Percentiles rank a stretch among this genome's conserved stretches.
These are phyloP conservation scores for Synergus umbraculus DNA, from an alignment of 2,888 invertebrate genomes.

Conservation along the genomic window DNA sequence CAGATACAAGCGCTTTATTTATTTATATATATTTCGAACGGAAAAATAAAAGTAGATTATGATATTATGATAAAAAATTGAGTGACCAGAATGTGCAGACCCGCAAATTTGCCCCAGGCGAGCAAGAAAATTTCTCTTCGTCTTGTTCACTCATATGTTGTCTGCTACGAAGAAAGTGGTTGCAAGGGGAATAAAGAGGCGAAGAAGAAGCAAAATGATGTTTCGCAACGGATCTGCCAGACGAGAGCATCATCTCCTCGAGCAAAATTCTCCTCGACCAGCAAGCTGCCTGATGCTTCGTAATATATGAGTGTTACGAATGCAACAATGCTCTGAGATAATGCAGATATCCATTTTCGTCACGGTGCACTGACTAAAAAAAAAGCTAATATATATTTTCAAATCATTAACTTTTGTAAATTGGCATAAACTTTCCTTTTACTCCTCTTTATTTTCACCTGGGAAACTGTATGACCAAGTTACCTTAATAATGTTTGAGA, in stretches of 20 bases:
- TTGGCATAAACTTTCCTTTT: background rate
- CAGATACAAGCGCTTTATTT: background rate
- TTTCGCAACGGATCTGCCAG: conserved; percentile 36
- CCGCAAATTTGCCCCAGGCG: conserved; percentile 9
- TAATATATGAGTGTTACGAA: too few species aligned
- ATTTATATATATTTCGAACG: too few species aligned
- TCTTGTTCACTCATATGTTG: conserved; percentile 12
- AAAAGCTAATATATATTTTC: background rate
- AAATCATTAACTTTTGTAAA: background rate
- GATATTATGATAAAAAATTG: background rate
- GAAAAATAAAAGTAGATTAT: too few species aligned
- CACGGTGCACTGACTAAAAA: conserved; percentile 1
- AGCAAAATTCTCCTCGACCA: conserved; percentile 18
- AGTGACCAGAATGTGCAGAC: background rate
- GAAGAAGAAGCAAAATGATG: conserved; percentile 34
- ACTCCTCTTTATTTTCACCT: background rate
- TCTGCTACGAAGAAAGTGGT: background rate
- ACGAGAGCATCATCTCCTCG: conserved; percentile 34
- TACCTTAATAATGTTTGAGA: background rate
- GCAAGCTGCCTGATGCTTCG: background rate
- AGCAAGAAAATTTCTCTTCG: conserved; percentile 42
- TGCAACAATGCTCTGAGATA: background rate
- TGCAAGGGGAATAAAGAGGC: conserved; percentile 20
- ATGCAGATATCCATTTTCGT: conserved; percentile 3
- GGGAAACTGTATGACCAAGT: background rate